These are phyloP conservation scores for Clistopyga incitator DNA, from an alignment of 2,888 invertebrate genomes.

Conservation along the genomic window DNA sequence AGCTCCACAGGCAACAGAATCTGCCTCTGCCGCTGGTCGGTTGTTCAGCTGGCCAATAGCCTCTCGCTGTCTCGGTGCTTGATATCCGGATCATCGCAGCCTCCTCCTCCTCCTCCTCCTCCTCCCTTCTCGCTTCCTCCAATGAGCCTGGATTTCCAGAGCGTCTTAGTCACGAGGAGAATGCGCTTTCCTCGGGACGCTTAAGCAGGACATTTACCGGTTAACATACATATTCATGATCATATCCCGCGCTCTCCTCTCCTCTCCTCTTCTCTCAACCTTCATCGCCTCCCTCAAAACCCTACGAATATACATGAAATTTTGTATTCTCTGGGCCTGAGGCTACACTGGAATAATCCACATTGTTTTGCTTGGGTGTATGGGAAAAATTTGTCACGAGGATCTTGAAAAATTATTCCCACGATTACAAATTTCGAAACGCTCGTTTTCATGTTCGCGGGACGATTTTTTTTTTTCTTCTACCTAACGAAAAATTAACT, in stretches of 20 bases:
- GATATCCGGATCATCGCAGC: slow-evolving; percentile 60
- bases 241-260: slow-evolving; percentile 5
- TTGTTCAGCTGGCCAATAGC: slow-evolving; percentile 31
- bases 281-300: background rate
- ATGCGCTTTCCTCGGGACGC: slow-evolving; percentile 8
- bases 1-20: slow-evolving; percentile 28
- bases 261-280: background rate
- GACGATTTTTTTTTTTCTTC: background rate
- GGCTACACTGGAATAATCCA: background rate
- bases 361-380: background rate
- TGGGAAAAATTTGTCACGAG: background rate
- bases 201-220: slow-evolving; percentile 1
- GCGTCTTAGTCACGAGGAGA: slow-evolving; percentile 7
- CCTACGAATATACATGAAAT: background rate
- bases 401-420: too few relatives aligned
- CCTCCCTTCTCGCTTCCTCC: slow-evolving; percentile 10
- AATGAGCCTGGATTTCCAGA: slow-evolving; percentile 25
- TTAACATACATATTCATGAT: slow-evolving; percentile 50
- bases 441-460: background rate
- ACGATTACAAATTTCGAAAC: too few relatives aligned
- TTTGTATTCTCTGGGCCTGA: background rate
- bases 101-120: too few relatives aligned
- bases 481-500: background rate
- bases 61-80: slow-evolving; percentile 25
- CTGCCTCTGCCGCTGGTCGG: slow-evolving; percentile 11